Conservation (phyloP, 2,113 vertebrate species). For the Tragelaphus imberbis region DNA sequence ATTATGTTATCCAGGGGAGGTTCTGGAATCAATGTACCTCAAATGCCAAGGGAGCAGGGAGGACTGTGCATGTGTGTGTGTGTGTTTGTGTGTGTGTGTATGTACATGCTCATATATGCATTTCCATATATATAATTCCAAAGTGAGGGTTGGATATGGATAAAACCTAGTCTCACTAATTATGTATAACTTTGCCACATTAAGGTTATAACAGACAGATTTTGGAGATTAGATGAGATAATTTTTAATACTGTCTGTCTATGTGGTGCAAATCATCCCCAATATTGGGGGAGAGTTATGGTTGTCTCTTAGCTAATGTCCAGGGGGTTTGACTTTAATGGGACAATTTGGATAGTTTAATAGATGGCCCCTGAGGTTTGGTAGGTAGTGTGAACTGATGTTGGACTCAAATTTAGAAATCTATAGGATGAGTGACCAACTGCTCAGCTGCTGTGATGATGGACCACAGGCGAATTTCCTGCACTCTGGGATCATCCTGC, state of each 20-base stretch:
- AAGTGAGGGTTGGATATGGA: background rate
- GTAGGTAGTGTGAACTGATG: background rate
- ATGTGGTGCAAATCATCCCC: background rate
- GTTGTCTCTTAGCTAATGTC: background rate
- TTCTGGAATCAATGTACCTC: background rate
- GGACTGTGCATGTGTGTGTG: background rate
- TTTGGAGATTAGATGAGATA: background rate
- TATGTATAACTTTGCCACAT: background rate
- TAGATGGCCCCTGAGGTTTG: background rate
- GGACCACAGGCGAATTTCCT: background rate
- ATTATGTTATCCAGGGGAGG: background rate
- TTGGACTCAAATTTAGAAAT: background rate
- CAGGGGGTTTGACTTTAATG: background rate
- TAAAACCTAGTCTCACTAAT: background rate
- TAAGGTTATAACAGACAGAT: background rate
- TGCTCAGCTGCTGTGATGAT: background rate
- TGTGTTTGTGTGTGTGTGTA: background rate
- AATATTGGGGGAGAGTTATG: background rate
- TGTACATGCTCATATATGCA: no score
- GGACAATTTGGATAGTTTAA: background rate
- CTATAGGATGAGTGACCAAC: background rate
- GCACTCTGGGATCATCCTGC: background rate
- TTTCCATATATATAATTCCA: background rate
- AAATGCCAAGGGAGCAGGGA: background rate
- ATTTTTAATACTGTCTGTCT: background rate